Conservation (phyloP, 2,888 invertebrate species). For the Hydrotaea cyrtoneurina region DNA sequence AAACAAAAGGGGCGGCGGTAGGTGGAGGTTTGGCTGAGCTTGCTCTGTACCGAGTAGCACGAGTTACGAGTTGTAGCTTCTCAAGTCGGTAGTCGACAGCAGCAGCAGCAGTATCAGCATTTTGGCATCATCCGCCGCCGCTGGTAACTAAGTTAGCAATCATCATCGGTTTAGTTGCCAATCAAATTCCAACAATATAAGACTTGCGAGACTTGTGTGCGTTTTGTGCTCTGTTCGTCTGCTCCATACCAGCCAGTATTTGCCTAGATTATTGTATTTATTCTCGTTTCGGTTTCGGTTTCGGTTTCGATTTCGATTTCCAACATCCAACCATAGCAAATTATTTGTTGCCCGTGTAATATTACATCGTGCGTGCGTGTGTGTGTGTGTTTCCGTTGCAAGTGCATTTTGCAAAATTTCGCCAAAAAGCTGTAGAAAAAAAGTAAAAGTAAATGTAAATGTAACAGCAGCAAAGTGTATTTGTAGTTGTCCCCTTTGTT, state of each 20-base stretch:
- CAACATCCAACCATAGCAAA: not conserved
- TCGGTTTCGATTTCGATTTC: not conserved
- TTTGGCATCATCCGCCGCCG: slow-evolving; percentile 46
- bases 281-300: slow-evolving; percentile 3
- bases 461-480: not conserved
- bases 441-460: not conserved
- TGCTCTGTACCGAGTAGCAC: not conserved
- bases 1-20: not conserved
- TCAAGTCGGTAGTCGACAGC: not conserved
- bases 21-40: too few relatives aligned
- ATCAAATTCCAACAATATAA: slow-evolving; percentile 59
- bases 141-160: slow-evolving; percentile 50
- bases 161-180: slow-evolving; percentile 60
- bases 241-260: not conserved
- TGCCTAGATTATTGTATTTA: not conserved
- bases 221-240: too few relatives aligned
- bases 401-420: not conserved
- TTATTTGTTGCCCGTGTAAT: not conserved
- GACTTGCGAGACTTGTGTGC: slow-evolving; percentile 56
- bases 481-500: not conserved
- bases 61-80: not conserved
- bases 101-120: slow-evolving; percentile 1
- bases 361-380: not conserved
- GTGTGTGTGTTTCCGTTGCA: not conserved
- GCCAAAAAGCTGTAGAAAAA: too few relatives aligned